Conservation (phyloP, 2,888 invertebrate genomes). For the Pyralis farinalis region DNA sequence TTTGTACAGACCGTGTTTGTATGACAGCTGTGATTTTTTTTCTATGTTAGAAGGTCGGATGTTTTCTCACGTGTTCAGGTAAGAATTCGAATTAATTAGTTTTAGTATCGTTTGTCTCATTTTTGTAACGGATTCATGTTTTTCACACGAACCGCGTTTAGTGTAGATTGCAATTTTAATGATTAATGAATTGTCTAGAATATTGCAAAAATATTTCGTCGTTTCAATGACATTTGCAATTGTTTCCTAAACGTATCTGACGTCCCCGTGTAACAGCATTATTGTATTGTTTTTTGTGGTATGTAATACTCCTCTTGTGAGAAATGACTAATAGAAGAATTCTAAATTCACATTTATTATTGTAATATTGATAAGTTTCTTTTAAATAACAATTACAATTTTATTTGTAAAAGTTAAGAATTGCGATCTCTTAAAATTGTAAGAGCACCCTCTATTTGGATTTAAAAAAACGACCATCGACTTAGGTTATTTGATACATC, state of each 20-base stretch:
- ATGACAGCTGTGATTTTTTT: conserved; percentile 28
- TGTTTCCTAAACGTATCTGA: conserved; percentile 6
- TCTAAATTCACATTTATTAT: too few relatives aligned
- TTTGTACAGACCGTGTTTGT: conserved; percentile 39
- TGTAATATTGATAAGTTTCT: too few relatives aligned
- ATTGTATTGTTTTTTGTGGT: conserved; percentile 6
- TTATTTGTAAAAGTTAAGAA: too few relatives aligned
- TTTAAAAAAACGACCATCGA: not conserved
- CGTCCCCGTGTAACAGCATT: conserved; percentile 6
- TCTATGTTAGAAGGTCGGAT: conserved; percentile 52
- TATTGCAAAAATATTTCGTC: conserved; percentile 15
- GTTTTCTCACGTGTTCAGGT: conserved; percentile 61
- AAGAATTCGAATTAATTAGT: conserved; percentile 45
- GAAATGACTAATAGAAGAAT: too few relatives aligned
- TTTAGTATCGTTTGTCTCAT: conserved; percentile 37
- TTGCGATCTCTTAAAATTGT: too few relatives aligned
- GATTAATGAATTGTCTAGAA: conserved; percentile 19
- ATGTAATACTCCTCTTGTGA: not conserved
- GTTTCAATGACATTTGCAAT: conserved; percentile 8
- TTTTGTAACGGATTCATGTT: conserved; percentile 27
- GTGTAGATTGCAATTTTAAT: conserved; percentile 15
- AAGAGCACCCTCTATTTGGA: not conserved
- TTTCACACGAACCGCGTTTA: conserved; percentile 23
- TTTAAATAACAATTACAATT: too few relatives aligned
- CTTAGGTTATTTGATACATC: not conserved